Percentiles rank a stretch among this genome's conserved stretches.
Evolutionary conservation across 1,140 invertebrate species (phyloP).

Genomic region (Belonocnema kinseyi): DNA sequence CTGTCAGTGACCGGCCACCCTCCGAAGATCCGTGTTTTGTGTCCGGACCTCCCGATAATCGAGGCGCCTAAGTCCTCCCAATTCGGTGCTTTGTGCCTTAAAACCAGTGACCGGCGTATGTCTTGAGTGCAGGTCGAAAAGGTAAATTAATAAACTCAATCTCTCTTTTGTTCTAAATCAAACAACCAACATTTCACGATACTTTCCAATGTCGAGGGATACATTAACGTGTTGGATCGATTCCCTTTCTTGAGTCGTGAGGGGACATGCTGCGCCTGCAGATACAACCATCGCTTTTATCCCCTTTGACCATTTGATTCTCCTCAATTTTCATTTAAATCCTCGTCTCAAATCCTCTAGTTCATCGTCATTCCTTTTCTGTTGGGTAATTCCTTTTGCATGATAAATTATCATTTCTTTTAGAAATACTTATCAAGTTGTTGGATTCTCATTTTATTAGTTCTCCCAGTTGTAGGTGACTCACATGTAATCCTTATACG

Average conservation of each 20-base stretch:
- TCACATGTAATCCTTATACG: not conserved
- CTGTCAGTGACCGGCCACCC: conserved; percentile 60
- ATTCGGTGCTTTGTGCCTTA: conserved; percentile 55
- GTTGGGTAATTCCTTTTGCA: too few species aligned
- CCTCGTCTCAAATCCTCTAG: not conserved
- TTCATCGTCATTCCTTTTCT: not conserved
- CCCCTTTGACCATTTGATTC: not conserved
- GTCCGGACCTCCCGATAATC: conserved; percentile 57
- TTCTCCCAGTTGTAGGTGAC: conserved; percentile 9
- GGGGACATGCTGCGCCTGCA: conserved; percentile 48
- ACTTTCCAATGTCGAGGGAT: conserved; percentile 52
- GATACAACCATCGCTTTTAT: conserved; percentile 4
- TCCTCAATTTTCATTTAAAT: not conserved
- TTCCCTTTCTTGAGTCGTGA: conserved; percentile 62
- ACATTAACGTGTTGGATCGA: conserved; percentile 67
- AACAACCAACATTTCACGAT: conserved; percentile 47
- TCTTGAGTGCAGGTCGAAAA: conserved; percentile 51
- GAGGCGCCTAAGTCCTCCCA: conserved; percentile 49
- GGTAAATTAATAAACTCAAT: conserved; percentile 52
- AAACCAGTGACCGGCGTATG: conserved; percentile 56
- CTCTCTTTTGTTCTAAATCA: conserved; percentile 24
- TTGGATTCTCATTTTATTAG: too few species aligned
- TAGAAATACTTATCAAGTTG: too few species aligned
- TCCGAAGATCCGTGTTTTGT: conserved; percentile 53
- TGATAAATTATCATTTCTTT: too few species aligned